Conservation (phyloP, 2,797 vertebrate species). For the Lophotriccus pileatus region DNA sequence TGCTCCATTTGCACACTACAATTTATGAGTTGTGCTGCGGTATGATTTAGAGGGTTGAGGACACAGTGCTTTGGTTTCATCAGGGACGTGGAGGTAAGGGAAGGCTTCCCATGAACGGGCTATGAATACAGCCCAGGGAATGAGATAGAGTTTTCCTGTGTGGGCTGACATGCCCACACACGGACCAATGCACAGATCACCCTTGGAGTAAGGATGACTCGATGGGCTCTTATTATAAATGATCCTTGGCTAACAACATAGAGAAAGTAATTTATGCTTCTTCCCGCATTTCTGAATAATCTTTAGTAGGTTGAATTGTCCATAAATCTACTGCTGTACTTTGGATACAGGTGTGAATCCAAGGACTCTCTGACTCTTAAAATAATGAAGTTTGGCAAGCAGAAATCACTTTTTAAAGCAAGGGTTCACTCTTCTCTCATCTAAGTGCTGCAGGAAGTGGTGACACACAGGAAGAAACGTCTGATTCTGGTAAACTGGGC, state of each 20-base stretch:
- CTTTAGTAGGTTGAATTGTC: slow-evolving; percentile 39
- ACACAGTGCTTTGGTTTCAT: not conserved
- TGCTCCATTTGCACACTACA: not conserved
- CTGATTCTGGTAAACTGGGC: not conserved
- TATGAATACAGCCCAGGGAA: not conserved
- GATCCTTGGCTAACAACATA: slow-evolving; percentile 43
- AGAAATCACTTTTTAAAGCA: slow-evolving; percentile 28
- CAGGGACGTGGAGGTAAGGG: not conserved
- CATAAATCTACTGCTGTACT: slow-evolving; percentile 46
- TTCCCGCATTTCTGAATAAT: slow-evolving; percentile 48
- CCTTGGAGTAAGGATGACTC: slow-evolving; percentile 23
- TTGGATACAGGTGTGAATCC: slow-evolving; percentile 48
- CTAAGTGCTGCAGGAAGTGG: slow-evolving; percentile 39
- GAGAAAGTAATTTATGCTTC: slow-evolving; percentile 44
- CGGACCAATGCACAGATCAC: slow-evolving; percentile 20
- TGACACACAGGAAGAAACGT: slow-evolving; percentile 35
- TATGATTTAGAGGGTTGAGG: slow-evolving; percentile 4
- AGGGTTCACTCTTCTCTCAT: not conserved
- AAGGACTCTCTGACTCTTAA: slow-evolving; percentile 47
- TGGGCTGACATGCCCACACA: slow-evolving; percentile 13
- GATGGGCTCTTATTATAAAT: slow-evolving; percentile 41
- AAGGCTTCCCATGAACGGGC: not conserved
- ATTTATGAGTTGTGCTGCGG: not conserved
- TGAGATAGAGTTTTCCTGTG: not conserved
- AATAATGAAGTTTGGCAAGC: slow-evolving; percentile 46